These are phyloP conservation scores for Tyto alba DNA, from an alignment of 2,113 vertebrate genomes.

Conservation along the genomic window DNA sequence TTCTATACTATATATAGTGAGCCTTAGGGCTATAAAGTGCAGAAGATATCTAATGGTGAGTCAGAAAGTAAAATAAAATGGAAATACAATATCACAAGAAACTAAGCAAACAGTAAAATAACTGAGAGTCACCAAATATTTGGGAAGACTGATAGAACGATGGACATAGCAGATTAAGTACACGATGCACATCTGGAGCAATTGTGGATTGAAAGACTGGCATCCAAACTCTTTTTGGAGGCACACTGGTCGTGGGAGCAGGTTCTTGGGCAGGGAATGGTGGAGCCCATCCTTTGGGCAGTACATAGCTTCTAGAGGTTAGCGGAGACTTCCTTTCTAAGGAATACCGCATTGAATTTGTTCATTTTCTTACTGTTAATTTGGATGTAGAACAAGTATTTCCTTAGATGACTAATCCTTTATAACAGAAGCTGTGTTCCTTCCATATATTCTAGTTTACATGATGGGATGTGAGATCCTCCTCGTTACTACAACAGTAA, in stretches of 20 bases:
- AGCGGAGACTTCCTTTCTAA: neutral
- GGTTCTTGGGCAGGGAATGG: neutral
- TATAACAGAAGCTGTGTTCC: neutral
- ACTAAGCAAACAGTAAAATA: neutral
- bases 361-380: neutral
- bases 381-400: neutral
- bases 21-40: neutral
- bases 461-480: neutral
- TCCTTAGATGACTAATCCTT: neutral
- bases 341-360: neutral
- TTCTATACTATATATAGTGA: neutral
- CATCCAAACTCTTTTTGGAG: neutral
- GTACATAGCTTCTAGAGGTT: rapidly evolving
- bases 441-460: neutral
- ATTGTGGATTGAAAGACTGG: neutral
- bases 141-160: neutral
- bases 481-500: neutral
- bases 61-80: neutral
- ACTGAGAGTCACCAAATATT: neutral
- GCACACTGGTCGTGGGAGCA: rapidly evolving
- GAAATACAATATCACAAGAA: neutral
- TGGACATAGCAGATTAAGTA: neutral
- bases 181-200: neutral
- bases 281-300: neutral
- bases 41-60: neutral